These are phyloP conservation scores for Lichenostomus cassidix DNA, from an alignment of 2,113 vertebrate species.

Conservation along the genomic window DNA sequence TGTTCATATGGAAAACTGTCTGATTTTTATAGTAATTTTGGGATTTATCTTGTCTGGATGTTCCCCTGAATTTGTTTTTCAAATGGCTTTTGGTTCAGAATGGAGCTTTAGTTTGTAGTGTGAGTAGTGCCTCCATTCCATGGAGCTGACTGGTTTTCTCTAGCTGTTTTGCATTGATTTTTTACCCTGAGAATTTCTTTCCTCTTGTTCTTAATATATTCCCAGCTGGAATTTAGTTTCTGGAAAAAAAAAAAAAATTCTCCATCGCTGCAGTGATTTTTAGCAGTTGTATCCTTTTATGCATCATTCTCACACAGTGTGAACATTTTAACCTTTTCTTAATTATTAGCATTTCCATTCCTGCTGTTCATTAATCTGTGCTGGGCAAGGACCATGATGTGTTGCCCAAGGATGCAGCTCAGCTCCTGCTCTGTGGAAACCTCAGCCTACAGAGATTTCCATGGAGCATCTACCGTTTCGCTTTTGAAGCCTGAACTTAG, in stretches of 20 bases:
- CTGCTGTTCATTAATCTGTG: constrained; percentile 54
- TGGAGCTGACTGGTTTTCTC: background rate
- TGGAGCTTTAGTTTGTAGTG: background rate
- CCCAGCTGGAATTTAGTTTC: constrained; percentile 44
- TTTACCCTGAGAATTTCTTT: constrained; percentile 7
- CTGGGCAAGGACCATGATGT: constrained; percentile 5
- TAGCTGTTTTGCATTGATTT: background rate
- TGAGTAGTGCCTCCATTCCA: background rate
- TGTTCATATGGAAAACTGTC: background rate
- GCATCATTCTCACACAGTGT: constrained; percentile 40
- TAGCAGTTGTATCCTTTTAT: constrained; percentile 46
- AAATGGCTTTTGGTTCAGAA: background rate
- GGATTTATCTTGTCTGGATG: background rate
- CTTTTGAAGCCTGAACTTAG: constrained; percentile 67
- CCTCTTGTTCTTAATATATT: constrained; percentile 61
- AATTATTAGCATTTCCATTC: constrained; percentile 63
- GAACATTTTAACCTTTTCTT: constrained; percentile 71
- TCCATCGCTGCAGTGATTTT: background rate
- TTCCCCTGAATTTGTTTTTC: constrained; percentile 13
- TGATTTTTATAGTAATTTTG: background rate
- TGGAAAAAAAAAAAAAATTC: background rate
- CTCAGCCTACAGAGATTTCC: constrained; percentile 28
- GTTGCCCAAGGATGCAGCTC: constrained; percentile 34
- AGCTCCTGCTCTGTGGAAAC: constrained; percentile 19
- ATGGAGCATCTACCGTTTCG: background rate